Conservation (phyloP, 2,113 vertebrate genomes). For the Cyphomyrus discorhynchus region DNA sequence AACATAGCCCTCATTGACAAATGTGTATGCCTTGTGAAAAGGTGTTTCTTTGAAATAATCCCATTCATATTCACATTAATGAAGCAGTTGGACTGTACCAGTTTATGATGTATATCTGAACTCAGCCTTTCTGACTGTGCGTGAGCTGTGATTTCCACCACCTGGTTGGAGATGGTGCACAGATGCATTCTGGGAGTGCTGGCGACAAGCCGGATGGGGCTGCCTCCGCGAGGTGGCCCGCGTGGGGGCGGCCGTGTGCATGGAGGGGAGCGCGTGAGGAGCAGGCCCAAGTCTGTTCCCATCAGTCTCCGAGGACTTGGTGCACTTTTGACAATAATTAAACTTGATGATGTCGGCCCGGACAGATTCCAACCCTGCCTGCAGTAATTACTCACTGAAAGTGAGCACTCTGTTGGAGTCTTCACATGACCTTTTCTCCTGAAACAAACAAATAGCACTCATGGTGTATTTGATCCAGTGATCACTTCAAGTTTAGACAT, state of each 20-base stretch:
- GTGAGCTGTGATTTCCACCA: not conserved
- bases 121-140: not conserved
- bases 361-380: constrained; percentile 55
- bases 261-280: constrained; percentile 38
- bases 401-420: constrained; percentile 34
- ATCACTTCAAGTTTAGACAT: not conserved
- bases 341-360: constrained; percentile 63
- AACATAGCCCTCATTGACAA: not conserved
- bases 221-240: not conserved
- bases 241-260: not conserved
- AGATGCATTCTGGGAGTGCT: not conserved
- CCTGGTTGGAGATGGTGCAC: not conserved
- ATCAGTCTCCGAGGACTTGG: constrained; percentile 47
- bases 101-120: not conserved
- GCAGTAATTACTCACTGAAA: constrained; percentile 49
- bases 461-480: not conserved
- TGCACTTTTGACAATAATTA: constrained; percentile 60
- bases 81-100: not conserved
- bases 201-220: not conserved
- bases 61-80: not conserved
- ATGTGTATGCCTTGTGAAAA: not conserved
- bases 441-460: constrained; percentile 1
- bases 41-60: not conserved
- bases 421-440: constrained; percentile 1
- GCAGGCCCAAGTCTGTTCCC: constrained; percentile 40